Base-by-base conservation (phyloP, 2,888 invertebrate species). In the Microctonus aethiopoides region DNA sequence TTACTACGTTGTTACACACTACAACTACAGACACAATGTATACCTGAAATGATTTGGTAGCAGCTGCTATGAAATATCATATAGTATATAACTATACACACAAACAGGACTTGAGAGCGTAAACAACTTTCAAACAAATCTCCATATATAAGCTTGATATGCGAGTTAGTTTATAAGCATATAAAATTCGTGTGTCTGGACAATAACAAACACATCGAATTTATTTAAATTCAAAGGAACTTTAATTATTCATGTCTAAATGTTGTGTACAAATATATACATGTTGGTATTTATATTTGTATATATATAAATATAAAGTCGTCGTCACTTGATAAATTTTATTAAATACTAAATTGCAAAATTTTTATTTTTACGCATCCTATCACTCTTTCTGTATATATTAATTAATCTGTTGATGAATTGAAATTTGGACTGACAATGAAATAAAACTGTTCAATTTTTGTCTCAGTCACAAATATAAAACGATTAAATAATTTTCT, bases 191-290 rank as follows among this genome's bases (percentile, higher is more conserved):
- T 29, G 29, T 29, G 29, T 29, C 29, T 29, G 3, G 7, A 29
- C 29, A 29, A 29, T 7, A 29, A 29, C 29, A 29, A n/a, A n/a
- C 41, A 59, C 56, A 63, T 36, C 75, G 77, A 79, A 81, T 81
- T 80, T 81, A 81, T 81, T 81, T 75, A 76, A 80, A 81, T 81
- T 76, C 76, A 59, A 73, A 66, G 64, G 71, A 72, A 63, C 64
- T 77, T 41, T 79, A 81, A 81, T 80, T 79, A 81, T 81, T 81
- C 80, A 80, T 80, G 75, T 72, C 62, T 29, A 29, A 3, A 5
- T 5, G 4, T 29, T 29, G 29, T 29, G 7, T 29, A 29, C 7
- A 5, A 29, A 29, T 7, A 7, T 7, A 7, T 29, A 29, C 29
- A 29, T 29, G 7, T 7, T 29, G 7, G 4, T 29, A 29, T 7